These are phyloP conservation scores for Trichosurus vulpecula DNA, from an alignment of 2,797 vertebrate species.

Conservation along the genomic window DNA sequence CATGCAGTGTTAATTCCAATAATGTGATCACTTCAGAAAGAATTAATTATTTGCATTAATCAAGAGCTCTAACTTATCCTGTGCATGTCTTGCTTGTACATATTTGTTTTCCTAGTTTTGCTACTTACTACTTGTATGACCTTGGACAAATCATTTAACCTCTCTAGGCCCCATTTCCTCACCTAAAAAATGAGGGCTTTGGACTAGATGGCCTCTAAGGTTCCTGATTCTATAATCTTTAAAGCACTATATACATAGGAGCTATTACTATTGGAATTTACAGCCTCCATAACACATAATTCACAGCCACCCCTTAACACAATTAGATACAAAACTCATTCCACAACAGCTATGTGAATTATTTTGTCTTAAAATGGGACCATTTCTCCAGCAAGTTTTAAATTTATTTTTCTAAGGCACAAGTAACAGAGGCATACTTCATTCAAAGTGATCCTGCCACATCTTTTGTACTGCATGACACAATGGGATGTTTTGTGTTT, in stretches of 20 bases:
- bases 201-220: neutral
- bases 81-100: neutral
- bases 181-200: neutral
- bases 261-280: neutral
- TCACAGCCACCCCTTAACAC: neutral
- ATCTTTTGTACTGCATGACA: neutral
- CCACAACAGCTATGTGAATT: neutral
- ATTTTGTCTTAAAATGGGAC: slow-evolving; percentile 5
- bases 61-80: neutral
- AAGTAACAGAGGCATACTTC: neutral
- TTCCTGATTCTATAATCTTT: neutral
- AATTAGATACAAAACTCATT: neutral
- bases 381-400: neutral
- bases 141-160: neutral
- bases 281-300: neutral
- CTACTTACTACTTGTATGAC: neutral
- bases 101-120: neutral
- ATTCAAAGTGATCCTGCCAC: neutral
- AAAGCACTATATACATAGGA: neutral
- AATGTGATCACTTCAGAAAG: neutral
- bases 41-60: neutral
- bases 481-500: neutral
- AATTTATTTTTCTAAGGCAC: slow-evolving; percentile 17
- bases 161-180: neutral
- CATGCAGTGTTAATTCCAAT: neutral